Conservation (phyloP, 2,113 vertebrate species). For the Chloroceryle aenea region DNA sequence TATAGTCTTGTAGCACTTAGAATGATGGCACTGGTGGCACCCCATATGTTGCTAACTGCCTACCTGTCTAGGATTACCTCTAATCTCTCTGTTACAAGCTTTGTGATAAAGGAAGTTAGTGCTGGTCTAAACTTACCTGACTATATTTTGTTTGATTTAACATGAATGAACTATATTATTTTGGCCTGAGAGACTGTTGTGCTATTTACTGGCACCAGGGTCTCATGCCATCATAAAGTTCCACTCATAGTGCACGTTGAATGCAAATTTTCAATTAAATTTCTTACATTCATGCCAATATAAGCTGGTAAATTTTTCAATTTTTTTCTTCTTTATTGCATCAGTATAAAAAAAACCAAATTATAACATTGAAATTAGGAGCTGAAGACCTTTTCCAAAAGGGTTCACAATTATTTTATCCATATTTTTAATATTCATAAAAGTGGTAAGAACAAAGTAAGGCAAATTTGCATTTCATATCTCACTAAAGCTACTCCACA, state of each 20-base stretch:
- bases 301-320: conserved; percentile 9
- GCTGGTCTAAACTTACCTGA: background rate
- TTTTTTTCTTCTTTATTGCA: background rate
- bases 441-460: conserved; percentile 72
- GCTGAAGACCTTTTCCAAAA: conserved; percentile 62
- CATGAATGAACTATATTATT: background rate
- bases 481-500: conserved; percentile 54
- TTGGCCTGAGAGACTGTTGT: background rate
- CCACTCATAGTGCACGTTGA: background rate
- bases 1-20: background rate
- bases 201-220: background rate
- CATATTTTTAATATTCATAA: conserved; percentile 74
- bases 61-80: background rate
- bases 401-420: conserved; percentile 68
- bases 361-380: conserved; percentile 49
- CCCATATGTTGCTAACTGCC: background rate
- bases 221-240: conserved; percentile 29
- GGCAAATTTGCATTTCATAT: conserved; percentile 71
- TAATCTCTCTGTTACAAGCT: background rate
- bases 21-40: too few species aligned
- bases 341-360: conserved; percentile 36
- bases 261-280: conserved; percentile 65
- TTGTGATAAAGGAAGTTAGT: background rate
- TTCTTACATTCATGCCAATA: conserved; percentile 14
- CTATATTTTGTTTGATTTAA: background rate